Base-by-base conservation (phyloP, 92 coral and sea anemone species). In the Epizoanthus stellaris region DNA sequence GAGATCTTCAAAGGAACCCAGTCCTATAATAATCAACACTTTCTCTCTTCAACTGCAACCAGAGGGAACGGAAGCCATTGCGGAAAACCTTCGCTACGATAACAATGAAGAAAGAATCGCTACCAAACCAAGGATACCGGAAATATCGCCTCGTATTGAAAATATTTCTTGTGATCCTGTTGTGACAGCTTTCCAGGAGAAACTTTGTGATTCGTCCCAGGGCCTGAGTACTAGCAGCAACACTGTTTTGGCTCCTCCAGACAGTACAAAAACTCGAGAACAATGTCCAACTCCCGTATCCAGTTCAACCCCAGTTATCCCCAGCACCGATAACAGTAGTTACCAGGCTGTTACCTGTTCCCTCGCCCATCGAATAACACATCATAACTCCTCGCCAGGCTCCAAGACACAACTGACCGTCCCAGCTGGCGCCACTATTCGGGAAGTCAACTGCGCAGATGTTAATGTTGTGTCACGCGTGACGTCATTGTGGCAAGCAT, bases 11-110 rank as follows among this genome's bases (percentile, higher is more conserved):
- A 5, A 6, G 12, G 72, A 62, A 21, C 72, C 64, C 72, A 63
- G 70, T 3, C 83, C 83, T 14, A 23, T 79, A 20, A 79, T 79
- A 43, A 39, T 79, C 21, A 63, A 79, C 72, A 63, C 83, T 2
- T 79, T 79, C 42, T 61, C 71, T n/a, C 47, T 79, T 14, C 60
- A 79, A 2, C 60, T 70, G 21, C 60, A 62, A 12, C 70, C 47
- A 63, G 49, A 62, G 7, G 60, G 54, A 21, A 6, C 52, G 15
- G 43, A 79, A 7, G 23, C 6, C 17, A 21, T 62, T 62, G 71
- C 45, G 2, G 39, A 43, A 14, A 36, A 62, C 5, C n/a, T 42
- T 39, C 40, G 67, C 52, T 61, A n/a, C 43, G 70, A 19, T 3
- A 43, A 19, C 58, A 63, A 19, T 20, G 47, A 57, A 43, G 71